phyloP scores from a whole-genome alignment of 1,140 invertebrate species.

The Lepidotrigona ventralis region DNA sequence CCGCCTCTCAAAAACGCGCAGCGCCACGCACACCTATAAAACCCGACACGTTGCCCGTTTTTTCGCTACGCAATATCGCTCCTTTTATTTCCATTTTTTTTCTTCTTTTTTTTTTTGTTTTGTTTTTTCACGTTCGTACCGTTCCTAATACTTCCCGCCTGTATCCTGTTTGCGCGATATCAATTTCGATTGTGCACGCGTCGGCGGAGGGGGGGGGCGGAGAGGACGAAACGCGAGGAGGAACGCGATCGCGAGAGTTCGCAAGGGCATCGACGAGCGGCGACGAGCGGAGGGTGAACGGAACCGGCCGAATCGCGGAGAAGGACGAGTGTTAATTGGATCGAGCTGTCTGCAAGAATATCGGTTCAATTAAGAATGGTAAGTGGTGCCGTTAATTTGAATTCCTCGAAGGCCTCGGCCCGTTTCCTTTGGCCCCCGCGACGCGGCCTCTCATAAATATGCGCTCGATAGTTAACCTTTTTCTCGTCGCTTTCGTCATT shows the following conservation, averaged over 20 bases:
- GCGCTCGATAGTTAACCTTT: constrained; percentile 48
- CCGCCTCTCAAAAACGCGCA: constrained; percentile 34
- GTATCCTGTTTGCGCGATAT: background rate
- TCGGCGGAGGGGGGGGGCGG: too few species aligned
- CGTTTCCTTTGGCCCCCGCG: constrained; percentile 45
- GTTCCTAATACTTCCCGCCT: background rate
- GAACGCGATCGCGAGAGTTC: too few species aligned
- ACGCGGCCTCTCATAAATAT: constrained; percentile 60
- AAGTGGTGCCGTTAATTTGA: constrained; percentile 50
- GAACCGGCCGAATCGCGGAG: constrained; percentile 10
- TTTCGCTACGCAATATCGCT: background rate
- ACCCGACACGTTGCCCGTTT: background rate
- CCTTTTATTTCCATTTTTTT: background rate
- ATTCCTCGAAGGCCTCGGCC: constrained; percentile 38
- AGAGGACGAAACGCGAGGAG: too few species aligned
- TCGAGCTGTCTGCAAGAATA: constrained; percentile 47
- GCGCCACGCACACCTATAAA: background rate
- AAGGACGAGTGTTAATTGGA: constrained; percentile 37
- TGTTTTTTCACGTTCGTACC: background rate
- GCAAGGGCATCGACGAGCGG: background rate
- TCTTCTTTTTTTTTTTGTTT: background rate
- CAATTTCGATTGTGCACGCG: constrained; percentile 4
- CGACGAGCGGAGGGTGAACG: background rate
- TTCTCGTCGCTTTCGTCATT: constrained; percentile 48
- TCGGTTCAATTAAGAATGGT: constrained; percentile 54